These are phyloP conservation scores for Oplegnathus fasciatus DNA, from an alignment of 2,113 vertebrate species.

Conservation along the genomic window DNA sequence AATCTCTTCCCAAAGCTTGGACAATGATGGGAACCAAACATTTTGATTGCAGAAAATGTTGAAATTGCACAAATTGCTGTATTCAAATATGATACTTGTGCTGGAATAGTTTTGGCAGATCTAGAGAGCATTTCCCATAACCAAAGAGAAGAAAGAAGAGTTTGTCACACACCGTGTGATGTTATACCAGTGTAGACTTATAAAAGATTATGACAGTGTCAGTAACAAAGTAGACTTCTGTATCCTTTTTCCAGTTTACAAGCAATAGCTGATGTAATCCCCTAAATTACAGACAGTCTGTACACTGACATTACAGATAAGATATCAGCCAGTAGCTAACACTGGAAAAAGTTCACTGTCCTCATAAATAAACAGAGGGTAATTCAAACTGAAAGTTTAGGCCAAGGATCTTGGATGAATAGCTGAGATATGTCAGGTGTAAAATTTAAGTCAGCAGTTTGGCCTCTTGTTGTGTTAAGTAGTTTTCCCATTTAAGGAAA, in stretches of 20 bases:
- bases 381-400: neutral
- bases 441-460: neutral
- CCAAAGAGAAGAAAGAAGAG: neutral
- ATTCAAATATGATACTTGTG: neutral
- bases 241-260: neutral
- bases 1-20: neutral
- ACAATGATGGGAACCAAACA: neutral
- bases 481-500: slow-evolving; percentile 44
- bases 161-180: neutral
- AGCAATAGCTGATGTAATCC: neutral
- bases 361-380: neutral
- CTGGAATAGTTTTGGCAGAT: neutral
- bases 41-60: neutral
- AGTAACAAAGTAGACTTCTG: neutral
- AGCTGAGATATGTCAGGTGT: neutral
- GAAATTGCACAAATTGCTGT: slow-evolving; percentile 2
- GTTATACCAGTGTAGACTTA: neutral
- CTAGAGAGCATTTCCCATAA: neutral
- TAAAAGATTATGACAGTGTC: neutral
- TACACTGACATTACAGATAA: neutral
- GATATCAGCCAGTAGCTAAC: neutral
- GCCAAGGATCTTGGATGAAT: neutral
- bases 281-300: neutral
- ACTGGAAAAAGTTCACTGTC: neutral
- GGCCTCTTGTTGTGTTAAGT: neutral